Percentiles rank a stretch among this genome's conserved stretches.
These are phyloP conservation scores for Thymelicus lineola DNA, from an alignment of 2,888 invertebrate species.

Conservation along the genomic window DNA sequence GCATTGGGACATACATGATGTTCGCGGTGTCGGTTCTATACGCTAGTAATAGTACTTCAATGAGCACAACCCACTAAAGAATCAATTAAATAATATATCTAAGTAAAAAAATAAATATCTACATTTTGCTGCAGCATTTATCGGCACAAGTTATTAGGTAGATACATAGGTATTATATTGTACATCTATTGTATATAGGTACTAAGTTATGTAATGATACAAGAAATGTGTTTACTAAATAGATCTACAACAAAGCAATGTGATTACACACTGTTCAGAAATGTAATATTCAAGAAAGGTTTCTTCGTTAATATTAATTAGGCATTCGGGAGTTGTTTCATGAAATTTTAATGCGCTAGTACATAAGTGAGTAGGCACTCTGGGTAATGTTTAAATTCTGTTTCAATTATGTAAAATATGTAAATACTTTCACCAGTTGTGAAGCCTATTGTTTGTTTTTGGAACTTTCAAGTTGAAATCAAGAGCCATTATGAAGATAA, in stretches of 20 bases:
- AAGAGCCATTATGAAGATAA: not conserved
- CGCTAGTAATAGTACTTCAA: too few relatives aligned
- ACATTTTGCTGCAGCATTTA: too few relatives aligned
- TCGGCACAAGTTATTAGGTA: too few relatives aligned
- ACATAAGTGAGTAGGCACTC: slow-evolving; percentile 13
- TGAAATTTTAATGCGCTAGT: slow-evolving; percentile 8
- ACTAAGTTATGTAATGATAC: too few relatives aligned
- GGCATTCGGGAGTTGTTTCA: slow-evolving; percentile 5
- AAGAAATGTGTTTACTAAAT: not conserved
- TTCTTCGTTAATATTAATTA: slow-evolving; percentile 18
- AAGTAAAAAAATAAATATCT: too few relatives aligned
- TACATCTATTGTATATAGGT: too few relatives aligned
- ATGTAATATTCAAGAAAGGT: slow-evolving; percentile 14
- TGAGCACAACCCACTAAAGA: too few relatives aligned
- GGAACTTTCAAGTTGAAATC: slow-evolving; percentile 47
- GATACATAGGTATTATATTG: too few relatives aligned
- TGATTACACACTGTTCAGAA: slow-evolving; percentile 5
- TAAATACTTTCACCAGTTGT: slow-evolving; percentile 11
- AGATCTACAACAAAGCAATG: not conserved
- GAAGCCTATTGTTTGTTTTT: not conserved
- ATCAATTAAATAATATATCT: too few relatives aligned
- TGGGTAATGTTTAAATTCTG: slow-evolving; percentile 8
- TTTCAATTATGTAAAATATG: slow-evolving; percentile 11
- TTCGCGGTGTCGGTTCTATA: too few relatives aligned
- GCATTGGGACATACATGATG: too few relatives aligned